Conservation (phyloP, 1,140 invertebrate genomes). For the Neelides sp. region DNA sequence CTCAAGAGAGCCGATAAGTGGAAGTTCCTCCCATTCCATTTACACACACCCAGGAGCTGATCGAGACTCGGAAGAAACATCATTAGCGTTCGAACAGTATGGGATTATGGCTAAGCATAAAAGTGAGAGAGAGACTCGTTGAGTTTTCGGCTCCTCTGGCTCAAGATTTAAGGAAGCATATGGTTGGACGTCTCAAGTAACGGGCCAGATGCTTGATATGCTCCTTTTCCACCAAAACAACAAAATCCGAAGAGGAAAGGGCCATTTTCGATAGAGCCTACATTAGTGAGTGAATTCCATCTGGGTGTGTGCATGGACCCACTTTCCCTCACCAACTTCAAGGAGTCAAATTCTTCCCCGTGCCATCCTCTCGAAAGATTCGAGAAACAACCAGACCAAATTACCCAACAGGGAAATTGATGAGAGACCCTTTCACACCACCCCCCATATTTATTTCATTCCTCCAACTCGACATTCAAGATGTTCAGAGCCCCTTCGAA, state of each 20-base stretch:
- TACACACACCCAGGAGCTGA: too few relatives aligned
- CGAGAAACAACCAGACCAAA: too few relatives aligned
- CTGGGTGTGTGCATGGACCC: neutral
- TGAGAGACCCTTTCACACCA: neutral
- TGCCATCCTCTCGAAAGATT: conserved; percentile 18
- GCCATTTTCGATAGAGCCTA: conserved; percentile 23
- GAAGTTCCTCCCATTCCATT: too few relatives aligned
- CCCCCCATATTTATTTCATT: neutral
- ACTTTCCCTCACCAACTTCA: conserved; percentile 14
- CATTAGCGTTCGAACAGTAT: too few relatives aligned
- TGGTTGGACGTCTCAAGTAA: conserved; percentile 29
- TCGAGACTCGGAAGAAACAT: too few relatives aligned
- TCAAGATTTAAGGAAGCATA: conserved; percentile 30
- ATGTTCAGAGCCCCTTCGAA: too few relatives aligned
- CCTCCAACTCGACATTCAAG: neutral
- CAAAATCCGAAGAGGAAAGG: conserved; percentile 22
- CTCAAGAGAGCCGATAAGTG: too few relatives aligned
- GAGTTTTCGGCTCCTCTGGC: too few relatives aligned
- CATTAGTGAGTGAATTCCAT: conserved; percentile 2
- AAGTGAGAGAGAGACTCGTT: too few relatives aligned
- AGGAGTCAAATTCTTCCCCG: conserved; percentile 22
- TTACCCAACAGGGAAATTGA: conserved; percentile 11
- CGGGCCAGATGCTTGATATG: conserved; percentile 28
- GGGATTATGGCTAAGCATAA: too few relatives aligned
- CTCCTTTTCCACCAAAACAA: conserved; percentile 23